A percentile compares a stretch with the other conserved stretches of the same genome.
Evolutionary conservation across 2,888 invertebrate species (phyloP).

Genomic region (Venustoraphidia nigricollis): DNA sequence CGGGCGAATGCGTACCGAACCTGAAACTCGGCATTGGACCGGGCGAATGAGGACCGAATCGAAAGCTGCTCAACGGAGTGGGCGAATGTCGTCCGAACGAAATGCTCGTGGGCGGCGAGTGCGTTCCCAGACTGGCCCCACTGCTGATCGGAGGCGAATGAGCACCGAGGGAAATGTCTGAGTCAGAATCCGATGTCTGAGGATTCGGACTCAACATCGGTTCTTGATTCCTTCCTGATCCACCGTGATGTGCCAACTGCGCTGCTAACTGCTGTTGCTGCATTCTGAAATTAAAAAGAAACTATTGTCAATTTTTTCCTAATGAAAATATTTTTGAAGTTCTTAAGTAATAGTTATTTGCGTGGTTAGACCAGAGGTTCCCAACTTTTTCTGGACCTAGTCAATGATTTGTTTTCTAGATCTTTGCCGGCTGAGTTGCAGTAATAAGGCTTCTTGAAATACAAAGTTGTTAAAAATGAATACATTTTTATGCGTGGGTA

Average conservation of each 20-base stretch:
- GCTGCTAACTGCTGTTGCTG: constrained; percentile 28
- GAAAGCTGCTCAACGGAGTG: constrained; percentile 1
- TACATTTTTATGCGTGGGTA: too few species aligned
- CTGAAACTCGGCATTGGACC: constrained; percentile 24
- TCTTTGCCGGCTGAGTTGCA: too few species aligned
- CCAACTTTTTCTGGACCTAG: too few species aligned
- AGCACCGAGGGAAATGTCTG: constrained; percentile 29
- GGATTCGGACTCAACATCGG: constrained; percentile 26
- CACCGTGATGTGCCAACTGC: constrained; percentile 24
- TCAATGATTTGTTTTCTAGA: too few species aligned
- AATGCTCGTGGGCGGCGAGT: background rate
- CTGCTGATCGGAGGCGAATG: constrained; percentile 25
- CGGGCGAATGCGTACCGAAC: constrained; percentile 29
- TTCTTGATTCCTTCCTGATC: constrained; percentile 14
- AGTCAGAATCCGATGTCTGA: constrained; percentile 26
- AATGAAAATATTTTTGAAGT: too few species aligned
- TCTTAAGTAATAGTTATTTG: too few species aligned
- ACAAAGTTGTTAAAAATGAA: too few species aligned
- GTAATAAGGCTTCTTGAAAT: too few species aligned
- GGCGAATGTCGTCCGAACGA: background rate
- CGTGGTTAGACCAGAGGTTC: too few species aligned
- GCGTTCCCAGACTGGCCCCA: constrained; percentile 1
- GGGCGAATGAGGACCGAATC: constrained; percentile 20
- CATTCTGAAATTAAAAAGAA: constrained; percentile 24
- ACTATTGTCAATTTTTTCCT: constrained; percentile 6